Conservation (phyloP, 1,140 invertebrate genomes). For the Forficula auricularia region DNA sequence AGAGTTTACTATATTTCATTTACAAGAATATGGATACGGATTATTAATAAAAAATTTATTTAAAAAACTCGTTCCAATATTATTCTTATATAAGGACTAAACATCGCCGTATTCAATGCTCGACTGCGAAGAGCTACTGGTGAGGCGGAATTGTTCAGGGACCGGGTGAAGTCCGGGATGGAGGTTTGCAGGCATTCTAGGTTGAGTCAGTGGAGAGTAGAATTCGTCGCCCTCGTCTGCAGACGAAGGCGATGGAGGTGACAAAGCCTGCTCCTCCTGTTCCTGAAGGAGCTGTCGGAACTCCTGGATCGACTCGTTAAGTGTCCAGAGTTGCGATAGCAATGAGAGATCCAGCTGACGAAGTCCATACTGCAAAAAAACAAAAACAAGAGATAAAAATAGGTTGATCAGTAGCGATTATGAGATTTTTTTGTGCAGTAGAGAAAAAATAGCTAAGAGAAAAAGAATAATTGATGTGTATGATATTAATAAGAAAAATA, state of each 20-base stretch:
- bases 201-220: slow-evolving; percentile 8
- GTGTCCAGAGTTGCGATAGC: slow-evolving; percentile 67
- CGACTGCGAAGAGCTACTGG: slow-evolving; percentile 11
- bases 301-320: slow-evolving; percentile 75
- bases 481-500: neutral
- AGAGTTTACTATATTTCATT: too few species aligned
- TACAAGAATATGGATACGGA: too few species aligned
- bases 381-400: neutral
- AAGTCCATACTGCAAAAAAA: slow-evolving; percentile 50
- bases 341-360: slow-evolving; percentile 68
- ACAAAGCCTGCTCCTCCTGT: slow-evolving; percentile 37
- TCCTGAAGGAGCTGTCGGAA: slow-evolving; percentile 57
- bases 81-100: too few species aligned
- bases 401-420: neutral
- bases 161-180: slow-evolving; percentile 8
- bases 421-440: too few species aligned
- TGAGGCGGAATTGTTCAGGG: slow-evolving; percentile 13
- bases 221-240: slow-evolving; percentile 35
- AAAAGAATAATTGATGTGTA: neutral
- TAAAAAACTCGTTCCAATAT: too few species aligned
- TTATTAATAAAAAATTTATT: too few species aligned
- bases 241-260: slow-evolving; percentile 37
- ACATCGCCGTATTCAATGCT: slow-evolving; percentile 11
- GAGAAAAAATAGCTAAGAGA: too few species aligned
- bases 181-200: neutral